phyloP scores from a whole-genome alignment of 1,140 invertebrate species.

The Heliconius himera region DNA sequence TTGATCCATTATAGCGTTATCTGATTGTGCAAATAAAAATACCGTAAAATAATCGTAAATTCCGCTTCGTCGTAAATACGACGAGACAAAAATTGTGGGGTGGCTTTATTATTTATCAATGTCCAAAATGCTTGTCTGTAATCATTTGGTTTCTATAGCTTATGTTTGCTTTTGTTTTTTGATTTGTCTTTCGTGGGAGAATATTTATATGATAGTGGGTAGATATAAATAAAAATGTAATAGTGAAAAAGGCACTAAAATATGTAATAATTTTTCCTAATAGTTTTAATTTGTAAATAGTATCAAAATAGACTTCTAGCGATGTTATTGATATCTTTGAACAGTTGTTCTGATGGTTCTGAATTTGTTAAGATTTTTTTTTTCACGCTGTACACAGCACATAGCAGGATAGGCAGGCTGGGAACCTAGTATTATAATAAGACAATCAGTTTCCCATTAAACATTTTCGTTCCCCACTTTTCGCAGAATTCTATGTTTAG shows the following conservation, averaged over 20 bases:
- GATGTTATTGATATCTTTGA: no score
- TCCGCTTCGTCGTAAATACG: neutral
- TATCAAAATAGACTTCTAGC: no score
- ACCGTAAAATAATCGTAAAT: conserved; percentile 8
- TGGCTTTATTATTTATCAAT: conserved; percentile 1
- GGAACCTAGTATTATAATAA: no score
- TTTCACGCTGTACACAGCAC: no score
- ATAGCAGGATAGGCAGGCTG: neutral
- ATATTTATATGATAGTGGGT: neutral
- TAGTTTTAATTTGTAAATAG: no score
- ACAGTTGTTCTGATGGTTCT: no score
- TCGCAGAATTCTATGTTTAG: no score
- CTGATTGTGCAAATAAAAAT: conserved; percentile 15
- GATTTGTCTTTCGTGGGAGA: neutral
- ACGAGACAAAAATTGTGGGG: conserved; percentile 1
- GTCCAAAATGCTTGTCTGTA: neutral
- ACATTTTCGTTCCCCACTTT: no score
- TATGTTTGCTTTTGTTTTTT: conserved; percentile 1
- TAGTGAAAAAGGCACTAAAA: neutral
- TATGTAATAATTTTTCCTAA: neutral
- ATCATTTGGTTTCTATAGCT: neutral
- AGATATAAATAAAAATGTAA: neutral
- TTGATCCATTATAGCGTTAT: conserved; percentile 7
- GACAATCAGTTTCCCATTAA: no score
- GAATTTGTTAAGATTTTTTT: no score